A percentile compares a stretch with the other conserved stretches of the same genome.
Evolutionary conservation across 1,140 invertebrate genomes (phyloP).

Genomic region (Batillaria attramentaria): DNA sequence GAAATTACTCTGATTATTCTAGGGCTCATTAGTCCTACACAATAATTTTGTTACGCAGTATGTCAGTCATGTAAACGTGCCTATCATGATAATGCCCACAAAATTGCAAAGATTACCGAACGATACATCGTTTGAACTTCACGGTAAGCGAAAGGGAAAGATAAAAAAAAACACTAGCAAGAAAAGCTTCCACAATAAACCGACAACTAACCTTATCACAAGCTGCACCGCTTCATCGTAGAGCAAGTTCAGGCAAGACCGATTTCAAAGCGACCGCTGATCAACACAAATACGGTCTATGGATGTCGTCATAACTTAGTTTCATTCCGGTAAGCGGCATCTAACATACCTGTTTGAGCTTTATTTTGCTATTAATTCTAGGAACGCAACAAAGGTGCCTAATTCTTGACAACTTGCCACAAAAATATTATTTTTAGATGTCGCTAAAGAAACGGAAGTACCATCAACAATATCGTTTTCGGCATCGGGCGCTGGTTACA

Average conservation of each 20-base stretch:
- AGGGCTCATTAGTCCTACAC: too few species aligned
- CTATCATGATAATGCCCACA: too few species aligned
- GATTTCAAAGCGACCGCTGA: conserved; percentile 11
- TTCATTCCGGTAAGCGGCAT: too few species aligned
- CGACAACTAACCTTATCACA: not conserved
- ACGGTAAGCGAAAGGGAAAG: not conserved
- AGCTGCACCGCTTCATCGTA: not conserved
- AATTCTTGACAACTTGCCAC: not conserved
- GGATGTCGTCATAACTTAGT: too few species aligned
- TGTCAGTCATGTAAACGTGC: too few species aligned
- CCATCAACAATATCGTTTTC: not conserved
- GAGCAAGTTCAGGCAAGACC: conserved; percentile 17
- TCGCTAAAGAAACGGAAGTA: conserved; percentile 1
- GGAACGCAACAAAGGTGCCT: not conserved
- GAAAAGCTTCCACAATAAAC: not conserved
- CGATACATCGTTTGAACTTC: not conserved
- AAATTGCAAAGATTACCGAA: not conserved
- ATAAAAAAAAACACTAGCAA: not conserved
- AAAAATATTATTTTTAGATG: not conserved
- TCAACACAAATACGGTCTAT: too few species aligned
- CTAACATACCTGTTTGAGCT: not conserved
- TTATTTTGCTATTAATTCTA: not conserved
- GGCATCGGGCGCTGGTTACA: conserved; percentile 6
- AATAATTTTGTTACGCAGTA: too few species aligned
- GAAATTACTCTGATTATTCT: too few species aligned